Evolutionary conservation across 2,797 vertebrate species (phyloP), one percentile per base, ranked within the genome.

Genomic region (Morus bassanus): DNA sequence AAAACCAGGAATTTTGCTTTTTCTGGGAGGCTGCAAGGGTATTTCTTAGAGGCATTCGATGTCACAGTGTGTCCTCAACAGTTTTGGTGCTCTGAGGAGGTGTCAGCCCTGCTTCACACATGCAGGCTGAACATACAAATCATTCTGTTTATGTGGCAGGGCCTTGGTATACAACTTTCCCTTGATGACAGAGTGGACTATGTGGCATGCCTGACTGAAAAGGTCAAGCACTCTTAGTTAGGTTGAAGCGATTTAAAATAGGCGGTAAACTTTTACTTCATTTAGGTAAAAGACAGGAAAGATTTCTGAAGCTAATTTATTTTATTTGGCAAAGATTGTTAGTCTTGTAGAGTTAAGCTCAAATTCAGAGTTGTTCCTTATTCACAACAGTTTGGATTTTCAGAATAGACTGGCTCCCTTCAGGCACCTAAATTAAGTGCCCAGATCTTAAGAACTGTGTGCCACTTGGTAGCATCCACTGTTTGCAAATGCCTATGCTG

Each of bases 401-500:
- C 25, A 46, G n/a, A 65, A 48, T 57, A 72, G 41, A 13, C n/a
- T 76, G 50, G 2, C 46, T 93, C 11, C 46, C 28, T 92, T 80
- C 67, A 94, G 51, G 63, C 59, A 63, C 21, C 43, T 63, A 75
- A 88, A 65, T 84, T 74, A 91, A 89, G 73, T 89, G 59, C 31
- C 23, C 46, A 46, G n/a, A 50, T 91, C 51, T 63, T 78, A 88
- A 89, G 93, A 91, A 57, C 39, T 69, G n/a, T 53, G 43, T 68
- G 84, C 74, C n/a, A 56, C 60, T 88, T 76, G 48, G 56, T 82
- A 87, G 70, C 88, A 61, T 57, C 76, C 79, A 65, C 76, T 91
- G 63, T 92, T 93, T 93, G 83, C 85, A 92, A 85, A 85, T 94
- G 78, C 88, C 72, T 77, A 0, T 95, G 75, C 80, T 80, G 80